phyloP scores from a whole-genome alignment of 2,888 invertebrate genomes.

The Clostera curtula region DNA sequence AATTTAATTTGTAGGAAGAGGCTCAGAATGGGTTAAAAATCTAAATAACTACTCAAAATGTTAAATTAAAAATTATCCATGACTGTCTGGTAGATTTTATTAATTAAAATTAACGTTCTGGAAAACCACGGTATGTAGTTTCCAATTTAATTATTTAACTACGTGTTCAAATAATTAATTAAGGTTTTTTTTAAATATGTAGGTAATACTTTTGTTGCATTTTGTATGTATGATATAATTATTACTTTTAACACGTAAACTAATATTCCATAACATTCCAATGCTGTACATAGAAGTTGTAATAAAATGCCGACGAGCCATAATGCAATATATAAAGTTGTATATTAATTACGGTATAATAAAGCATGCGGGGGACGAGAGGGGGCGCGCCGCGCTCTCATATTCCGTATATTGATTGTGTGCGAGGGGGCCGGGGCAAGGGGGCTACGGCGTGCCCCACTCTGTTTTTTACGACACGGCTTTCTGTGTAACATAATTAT shows the following conservation, averaged over 20 bases:
- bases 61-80: slow-evolving; percentile 9
- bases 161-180: too few species aligned
- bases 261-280: too few species aligned
- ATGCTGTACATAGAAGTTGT: slow-evolving; percentile 30
- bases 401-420: slow-evolving; percentile 76
- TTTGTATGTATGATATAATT: too few species aligned
- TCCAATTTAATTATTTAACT: too few species aligned
- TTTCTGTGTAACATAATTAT: slow-evolving; percentile 76
- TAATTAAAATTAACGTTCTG: slow-evolving; percentile 27
- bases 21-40: slow-evolving; percentile 36
- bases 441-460: slow-evolving; percentile 76
- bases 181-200: too few species aligned
- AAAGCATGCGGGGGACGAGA: slow-evolving; percentile 74
- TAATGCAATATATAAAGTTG: slow-evolving; percentile 68
- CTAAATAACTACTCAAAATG: slow-evolving; percentile 11
- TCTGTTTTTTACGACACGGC: slow-evolving; percentile 76
- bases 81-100: slow-evolving; percentile 7
- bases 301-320: slow-evolving; percentile 45
- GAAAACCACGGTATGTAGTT: slow-evolving; percentile 23
- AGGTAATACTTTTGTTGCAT: too few species aligned
- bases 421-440: slow-evolving; percentile 72
- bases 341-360: slow-evolving; percentile 75
- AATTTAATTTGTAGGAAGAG: slow-evolving; percentile 45
- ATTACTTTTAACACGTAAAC: too few species aligned
- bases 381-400: slow-evolving; percentile 74